phyloP scores from a whole-genome alignment of 2,113 vertebrate species.

The Haemorhous mexicanus region DNA sequence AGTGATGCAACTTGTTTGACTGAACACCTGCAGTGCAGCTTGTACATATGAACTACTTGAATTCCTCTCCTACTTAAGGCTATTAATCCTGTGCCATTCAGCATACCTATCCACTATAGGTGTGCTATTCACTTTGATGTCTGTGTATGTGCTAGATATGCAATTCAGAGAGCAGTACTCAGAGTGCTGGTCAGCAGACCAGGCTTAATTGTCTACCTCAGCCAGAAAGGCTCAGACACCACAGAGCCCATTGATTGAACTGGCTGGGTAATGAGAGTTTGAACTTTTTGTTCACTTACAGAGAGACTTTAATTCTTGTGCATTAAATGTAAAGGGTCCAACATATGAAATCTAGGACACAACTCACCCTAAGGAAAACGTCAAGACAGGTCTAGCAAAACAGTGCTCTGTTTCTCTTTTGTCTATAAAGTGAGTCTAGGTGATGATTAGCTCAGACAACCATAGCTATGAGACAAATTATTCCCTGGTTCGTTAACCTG shows the following conservation, averaged over 20 bases:
- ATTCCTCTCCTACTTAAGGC: neutral
- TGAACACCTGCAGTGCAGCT: neutral
- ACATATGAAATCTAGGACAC: neutral
- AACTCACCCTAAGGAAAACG: neutral
- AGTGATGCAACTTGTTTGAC: neutral
- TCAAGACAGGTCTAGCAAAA: neutral
- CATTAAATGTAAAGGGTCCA: neutral
- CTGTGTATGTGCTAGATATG: neutral
- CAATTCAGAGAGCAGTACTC: neutral
- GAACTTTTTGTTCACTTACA: neutral
- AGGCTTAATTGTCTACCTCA: neutral
- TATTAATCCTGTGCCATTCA: neutral
- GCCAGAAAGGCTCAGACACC: neutral
- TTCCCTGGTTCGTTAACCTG: neutral
- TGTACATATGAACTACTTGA: neutral
- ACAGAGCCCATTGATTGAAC: neutral
- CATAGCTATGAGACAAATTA: neutral
- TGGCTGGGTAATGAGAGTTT: neutral
- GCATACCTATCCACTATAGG: too few relatives aligned
- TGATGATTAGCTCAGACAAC: neutral
- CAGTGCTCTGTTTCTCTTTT: neutral
- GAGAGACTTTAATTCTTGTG: neutral
- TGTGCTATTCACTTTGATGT: neutral
- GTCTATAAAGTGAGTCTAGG: neutral
- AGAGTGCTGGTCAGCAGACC: neutral